Percentiles rank a stretch among this genome's conserved stretches.
phyloP scores from a whole-genome alignment of 2,888 invertebrate species.

The Ornithoptera priamus region DNA sequence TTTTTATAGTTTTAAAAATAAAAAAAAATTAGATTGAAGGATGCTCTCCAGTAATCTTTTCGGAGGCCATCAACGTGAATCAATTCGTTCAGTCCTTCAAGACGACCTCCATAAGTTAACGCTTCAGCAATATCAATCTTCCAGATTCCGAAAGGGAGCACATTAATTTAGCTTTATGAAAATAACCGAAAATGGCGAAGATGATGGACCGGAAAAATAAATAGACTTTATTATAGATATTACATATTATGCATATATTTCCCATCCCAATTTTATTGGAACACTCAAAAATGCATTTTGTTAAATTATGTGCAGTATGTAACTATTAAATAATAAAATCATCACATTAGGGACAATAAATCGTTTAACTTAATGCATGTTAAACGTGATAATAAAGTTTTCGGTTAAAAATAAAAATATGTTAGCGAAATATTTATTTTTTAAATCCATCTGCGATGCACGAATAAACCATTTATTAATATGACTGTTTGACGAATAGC shows the following conservation, averaged over 20 bases:
- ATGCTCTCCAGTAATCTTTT: conserved; percentile 3
- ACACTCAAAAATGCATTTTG: conserved; percentile 2
- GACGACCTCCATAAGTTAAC: conserved; percentile 8
- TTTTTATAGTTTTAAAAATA: no score
- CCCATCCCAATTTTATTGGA: background rate
- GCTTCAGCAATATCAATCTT: conserved; percentile 12
- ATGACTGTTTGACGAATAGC: no score
- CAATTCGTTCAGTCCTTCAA: conserved; percentile 14
- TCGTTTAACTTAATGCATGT: conserved; percentile 4
- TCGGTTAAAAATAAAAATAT: background rate
- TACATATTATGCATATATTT: background rate
- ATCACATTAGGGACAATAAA: conserved; percentile 19
- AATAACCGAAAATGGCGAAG: no score
- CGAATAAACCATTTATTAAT: background rate
- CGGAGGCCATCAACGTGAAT: conserved; percentile 9
- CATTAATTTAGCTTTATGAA: conserved; percentile 5
- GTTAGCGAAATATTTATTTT: background rate
- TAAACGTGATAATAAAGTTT: background rate
- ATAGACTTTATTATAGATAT: background rate
- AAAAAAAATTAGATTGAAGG: no score
- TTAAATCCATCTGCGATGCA: background rate
- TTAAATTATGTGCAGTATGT: conserved; percentile 3
- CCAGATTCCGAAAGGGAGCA: background rate
- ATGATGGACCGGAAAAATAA: no score
- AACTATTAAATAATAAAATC: conserved; percentile 4